Base-by-base conservation (phyloP, 1,140 invertebrate genomes). In the Apocrypta bakeri region DNA sequence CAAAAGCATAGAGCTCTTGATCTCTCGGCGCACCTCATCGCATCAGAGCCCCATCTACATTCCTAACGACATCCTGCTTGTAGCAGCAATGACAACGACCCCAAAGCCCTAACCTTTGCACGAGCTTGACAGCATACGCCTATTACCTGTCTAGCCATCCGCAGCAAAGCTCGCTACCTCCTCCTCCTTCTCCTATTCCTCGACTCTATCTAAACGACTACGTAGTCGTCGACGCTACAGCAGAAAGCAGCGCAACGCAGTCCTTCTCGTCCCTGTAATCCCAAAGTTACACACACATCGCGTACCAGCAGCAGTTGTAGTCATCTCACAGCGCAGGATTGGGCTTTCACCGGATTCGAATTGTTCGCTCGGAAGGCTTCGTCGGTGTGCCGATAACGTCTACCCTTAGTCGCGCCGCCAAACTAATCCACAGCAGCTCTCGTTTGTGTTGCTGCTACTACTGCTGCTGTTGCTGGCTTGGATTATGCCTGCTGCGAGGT, bases 241-340 rank as follows among this genome's bases (percentile, higher is more conserved):
- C 17, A n/a, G 48, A 56, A 56, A 56, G 75, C 24, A 66, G 63
- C n/a, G 12, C 24, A 21, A 1, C 29, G 21, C n/a, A 31, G 74
- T 68, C 64, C 64, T 68, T 21, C 11, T 68, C 63, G 61, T 11
- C 63, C 33, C 31, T 40, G 75, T 78, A 78, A 78, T 78, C 61
- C 75, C 75, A 33, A 78, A 66, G 75, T 77, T 78, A 78, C 75
- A 78, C 75, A 78, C 27, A 42, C 64, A 68, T 31, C 64, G 64
- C 9, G 64, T 56, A 29, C 61, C 17, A 63, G 17, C 17, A 24
- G 61, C 24, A n/a, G n/a, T n/a, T n/a, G 61, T 14, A n/a, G 17
- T n/a, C n/a, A n/a, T n/a, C n/a, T n/a, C 61, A 4, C 17, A 14
- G 17, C 17, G 61, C 9, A 17, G 48, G 48, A 21, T 56, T 56